A percentile compares a stretch with the other conserved stretches of the same genome.
phyloP scores from a whole-genome alignment of 2,888 invertebrate genomes.

The Melolontha melolontha region DNA sequence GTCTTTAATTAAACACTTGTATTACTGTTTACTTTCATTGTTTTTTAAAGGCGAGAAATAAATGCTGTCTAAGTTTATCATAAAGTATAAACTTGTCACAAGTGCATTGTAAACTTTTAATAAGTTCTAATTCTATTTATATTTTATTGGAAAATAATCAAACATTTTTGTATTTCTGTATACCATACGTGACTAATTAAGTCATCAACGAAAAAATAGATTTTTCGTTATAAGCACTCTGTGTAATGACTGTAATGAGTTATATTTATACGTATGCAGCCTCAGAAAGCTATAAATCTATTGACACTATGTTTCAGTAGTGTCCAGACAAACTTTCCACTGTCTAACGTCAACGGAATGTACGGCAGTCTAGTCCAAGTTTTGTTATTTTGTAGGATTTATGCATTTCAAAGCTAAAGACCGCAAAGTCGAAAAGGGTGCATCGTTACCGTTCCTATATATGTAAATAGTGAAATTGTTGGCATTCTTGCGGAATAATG shows the following conservation, averaged over 20 bases:
- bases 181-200: constrained; percentile 5
- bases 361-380: constrained; percentile 27
- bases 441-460: constrained; percentile 47
- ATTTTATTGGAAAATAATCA: too few relatives aligned
- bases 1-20: too few relatives aligned
- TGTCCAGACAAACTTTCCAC: constrained; percentile 36
- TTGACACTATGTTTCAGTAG: constrained; percentile 31
- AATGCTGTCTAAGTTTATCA: too few relatives aligned
- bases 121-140: too few relatives aligned
- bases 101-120: too few relatives aligned
- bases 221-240: constrained; percentile 13
- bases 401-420: constrained; percentile 40
- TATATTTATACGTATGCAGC: constrained; percentile 25
- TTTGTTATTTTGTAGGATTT: constrained; percentile 39
- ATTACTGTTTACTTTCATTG: too few relatives aligned
- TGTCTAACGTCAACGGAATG: constrained; percentile 37
- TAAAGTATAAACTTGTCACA: too few relatives aligned
- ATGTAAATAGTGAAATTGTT: constrained; percentile 53
- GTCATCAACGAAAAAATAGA: constrained; percentile 37
- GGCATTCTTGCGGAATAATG: constrained; percentile 49
- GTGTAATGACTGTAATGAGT: constrained; percentile 29
- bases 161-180: neutral
- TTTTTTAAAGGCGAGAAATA: too few relatives aligned
- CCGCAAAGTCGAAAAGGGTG: constrained; percentile 47
- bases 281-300: constrained; percentile 31